Conservation (phyloP, 2,888 invertebrate genomes). For the Shargacucullia verbasci region DNA sequence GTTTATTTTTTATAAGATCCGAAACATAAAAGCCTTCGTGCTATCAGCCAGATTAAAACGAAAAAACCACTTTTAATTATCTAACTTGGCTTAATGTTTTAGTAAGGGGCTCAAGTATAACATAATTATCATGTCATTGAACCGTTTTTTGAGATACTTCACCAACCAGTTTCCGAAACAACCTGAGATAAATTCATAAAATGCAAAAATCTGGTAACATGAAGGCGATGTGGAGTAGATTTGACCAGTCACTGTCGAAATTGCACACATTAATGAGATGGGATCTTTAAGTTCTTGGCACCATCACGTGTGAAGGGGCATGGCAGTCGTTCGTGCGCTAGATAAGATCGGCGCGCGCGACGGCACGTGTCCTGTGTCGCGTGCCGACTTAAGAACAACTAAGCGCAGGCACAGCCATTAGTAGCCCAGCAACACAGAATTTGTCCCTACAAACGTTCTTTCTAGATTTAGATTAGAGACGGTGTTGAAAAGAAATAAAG, state of each 20-base stretch:
- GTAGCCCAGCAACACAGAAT: constrained; percentile 65
- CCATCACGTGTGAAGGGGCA: constrained; percentile 88
- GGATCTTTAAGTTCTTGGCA: constrained; percentile 75
- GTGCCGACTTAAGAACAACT: constrained; percentile 66
- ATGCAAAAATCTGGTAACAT: constrained; percentile 48
- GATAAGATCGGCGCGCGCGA: constrained; percentile 79
- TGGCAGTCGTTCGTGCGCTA: constrained; percentile 82
- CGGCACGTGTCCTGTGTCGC: constrained; percentile 83
- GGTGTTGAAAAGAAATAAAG: constrained; percentile 58
- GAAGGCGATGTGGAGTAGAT: constrained; percentile 56
- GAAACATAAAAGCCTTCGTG: constrained; percentile 24
- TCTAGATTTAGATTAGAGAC: constrained; percentile 62
- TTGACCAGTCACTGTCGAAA: constrained; percentile 64
- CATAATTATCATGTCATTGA: constrained; percentile 26
- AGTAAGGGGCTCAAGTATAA: constrained; percentile 17
- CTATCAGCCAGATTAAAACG: constrained; percentile 28
- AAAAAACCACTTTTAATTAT: constrained; percentile 31
- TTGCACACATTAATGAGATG: constrained; percentile 80
- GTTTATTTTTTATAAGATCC: constrained; percentile 16
- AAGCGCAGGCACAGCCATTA: constrained; percentile 66
- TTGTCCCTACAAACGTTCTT: constrained; percentile 60
- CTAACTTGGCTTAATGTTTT: constrained; percentile 8
- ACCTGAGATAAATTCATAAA: constrained; percentile 22
- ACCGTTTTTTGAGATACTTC: constrained; percentile 13
- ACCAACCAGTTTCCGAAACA: constrained; percentile 25